Evolutionary conservation across 2,888 invertebrate genomes (phyloP).

Genomic region (Torymus tubicola): DNA sequence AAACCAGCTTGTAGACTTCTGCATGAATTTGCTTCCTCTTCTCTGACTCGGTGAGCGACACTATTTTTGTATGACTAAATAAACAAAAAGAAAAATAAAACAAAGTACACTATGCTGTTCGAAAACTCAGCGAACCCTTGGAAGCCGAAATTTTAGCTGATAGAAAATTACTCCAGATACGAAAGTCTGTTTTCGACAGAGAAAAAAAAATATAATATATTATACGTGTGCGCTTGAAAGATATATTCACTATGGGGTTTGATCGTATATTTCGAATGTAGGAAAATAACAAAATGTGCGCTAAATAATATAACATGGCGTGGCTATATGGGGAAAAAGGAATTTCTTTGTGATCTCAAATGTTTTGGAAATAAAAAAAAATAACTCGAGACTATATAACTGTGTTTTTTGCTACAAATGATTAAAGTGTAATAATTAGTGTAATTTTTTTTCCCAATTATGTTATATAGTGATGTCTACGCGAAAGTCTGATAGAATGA

Average conservation of each 20-base stretch:
- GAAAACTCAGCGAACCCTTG: constrained; percentile 6
- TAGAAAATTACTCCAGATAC: neutral
- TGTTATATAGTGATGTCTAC: constrained; percentile 36
- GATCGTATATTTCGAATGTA: constrained; percentile 18
- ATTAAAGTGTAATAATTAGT: constrained; percentile 13
- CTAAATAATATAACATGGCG: constrained; percentile 11
- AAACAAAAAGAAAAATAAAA: constrained; percentile 14
- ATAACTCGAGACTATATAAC: constrained; percentile 1
- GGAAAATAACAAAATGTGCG: constrained; percentile 23
- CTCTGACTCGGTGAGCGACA: constrained; percentile 30
- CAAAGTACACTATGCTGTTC: neutral
- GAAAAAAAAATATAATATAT: neutral
- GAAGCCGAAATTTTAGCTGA: neutral
- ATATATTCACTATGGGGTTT: constrained; percentile 5
- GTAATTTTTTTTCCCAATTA: constrained; percentile 22
- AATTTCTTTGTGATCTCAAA: constrained; percentile 39
- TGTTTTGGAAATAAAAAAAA: neutral
- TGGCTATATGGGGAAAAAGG: neutral
- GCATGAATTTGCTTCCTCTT: constrained; percentile 10
- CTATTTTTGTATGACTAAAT: constrained; percentile 37
- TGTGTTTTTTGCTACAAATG: constrained; percentile 9
- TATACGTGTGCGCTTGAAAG: neutral
- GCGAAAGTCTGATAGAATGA: constrained; percentile 38
- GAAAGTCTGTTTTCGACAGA: constrained; percentile 7
- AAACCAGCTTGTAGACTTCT: neutral